A percentile compares a stretch with the other conserved stretches of the same genome.
phyloP scores from a whole-genome alignment of 2,797 vertebrate genomes.

The Characodon lateralis region DNA sequence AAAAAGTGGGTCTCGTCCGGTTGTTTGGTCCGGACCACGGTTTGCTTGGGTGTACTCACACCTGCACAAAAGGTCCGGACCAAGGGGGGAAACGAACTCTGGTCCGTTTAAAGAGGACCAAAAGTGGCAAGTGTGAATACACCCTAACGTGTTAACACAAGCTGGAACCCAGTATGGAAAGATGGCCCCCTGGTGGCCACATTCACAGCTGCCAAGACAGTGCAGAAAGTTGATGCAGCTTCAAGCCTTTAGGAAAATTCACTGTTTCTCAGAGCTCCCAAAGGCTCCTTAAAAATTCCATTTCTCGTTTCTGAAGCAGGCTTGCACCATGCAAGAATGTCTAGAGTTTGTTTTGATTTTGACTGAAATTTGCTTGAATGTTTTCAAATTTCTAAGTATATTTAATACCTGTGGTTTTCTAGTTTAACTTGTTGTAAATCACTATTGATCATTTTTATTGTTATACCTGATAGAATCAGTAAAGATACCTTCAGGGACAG shows the following conservation, averaged over 20 bases:
- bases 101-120: too few relatives aligned
- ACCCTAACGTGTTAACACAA: neutral
- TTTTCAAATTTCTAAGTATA: neutral
- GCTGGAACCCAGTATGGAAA: constrained; percentile 28
- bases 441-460: neutral
- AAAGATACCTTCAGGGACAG: neutral
- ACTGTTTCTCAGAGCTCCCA: constrained; percentile 20
- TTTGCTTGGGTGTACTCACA: too few relatives aligned
- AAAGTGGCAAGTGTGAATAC: too few relatives aligned
- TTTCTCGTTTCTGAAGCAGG: constrained; percentile 32
- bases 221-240: constrained; percentile 32
- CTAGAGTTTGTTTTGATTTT: constrained; percentile 15
- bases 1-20: too few relatives aligned
- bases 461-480: neutral
- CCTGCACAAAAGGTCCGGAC: too few relatives aligned
- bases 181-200: constrained; percentile 44
- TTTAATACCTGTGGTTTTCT: neutral
- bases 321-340: constrained; percentile 26
- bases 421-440: neutral
- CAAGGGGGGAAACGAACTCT: too few relatives aligned
- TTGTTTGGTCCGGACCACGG: too few relatives aligned
- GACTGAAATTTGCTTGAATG: neutral
- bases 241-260: constrained; percentile 36
- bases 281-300: constrained; percentile 39
- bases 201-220: constrained; percentile 45